Evolutionary conservation across 2,113 vertebrate genomes (phyloP), one percentile per base, ranked within the genome.

Genomic region (Syrmaticus mikado): DNA sequence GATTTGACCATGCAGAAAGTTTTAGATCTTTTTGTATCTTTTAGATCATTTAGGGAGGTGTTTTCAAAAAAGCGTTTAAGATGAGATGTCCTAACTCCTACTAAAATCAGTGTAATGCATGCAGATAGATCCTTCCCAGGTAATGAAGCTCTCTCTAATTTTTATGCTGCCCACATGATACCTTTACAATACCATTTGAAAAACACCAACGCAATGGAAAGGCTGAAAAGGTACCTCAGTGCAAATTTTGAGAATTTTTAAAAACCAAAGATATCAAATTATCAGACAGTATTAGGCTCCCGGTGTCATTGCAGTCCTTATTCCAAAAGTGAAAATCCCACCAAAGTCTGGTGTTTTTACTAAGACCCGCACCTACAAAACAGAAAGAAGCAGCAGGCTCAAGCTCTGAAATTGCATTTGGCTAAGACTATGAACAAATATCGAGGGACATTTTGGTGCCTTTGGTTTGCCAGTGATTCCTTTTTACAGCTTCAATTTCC

Each of bases 1-100:
- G 27, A 85, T 66, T 32, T 28, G 41, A 71, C 11, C 61, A 92
- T 9, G 18, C 6, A 64, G 61, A 80, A 78, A 52, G 62, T 30
- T 92, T 55, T 32, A 48, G 20, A 66, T 78, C 30, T 73, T 32
- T 57, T 32, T 57, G 27, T 62, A 28, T n/a, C 89, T 85, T 68
- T 25, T 41, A 32, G 28, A 85, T 36, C 4, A 64, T 95, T 88
- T 87, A 89, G 24, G 38, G 22, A 50, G 57, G 8, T 18, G 5
- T 62, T 90, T 91, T 88, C 7, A 66, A 90, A 96, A n/a, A 21
- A 72, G 24, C 30, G 52, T 77, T 93, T 92, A 46, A 68, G 58
- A 72, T 94, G 78, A 85, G 38, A 36, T 48, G 32, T 36, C 41
- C 13, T 91, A 83, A 91, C 34, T 88, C 40, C 55, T 76, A 92